These are phyloP conservation scores for Oncorhynchus keta DNA, from an alignment of 2,113 vertebrate genomes.

Conservation along the genomic window DNA sequence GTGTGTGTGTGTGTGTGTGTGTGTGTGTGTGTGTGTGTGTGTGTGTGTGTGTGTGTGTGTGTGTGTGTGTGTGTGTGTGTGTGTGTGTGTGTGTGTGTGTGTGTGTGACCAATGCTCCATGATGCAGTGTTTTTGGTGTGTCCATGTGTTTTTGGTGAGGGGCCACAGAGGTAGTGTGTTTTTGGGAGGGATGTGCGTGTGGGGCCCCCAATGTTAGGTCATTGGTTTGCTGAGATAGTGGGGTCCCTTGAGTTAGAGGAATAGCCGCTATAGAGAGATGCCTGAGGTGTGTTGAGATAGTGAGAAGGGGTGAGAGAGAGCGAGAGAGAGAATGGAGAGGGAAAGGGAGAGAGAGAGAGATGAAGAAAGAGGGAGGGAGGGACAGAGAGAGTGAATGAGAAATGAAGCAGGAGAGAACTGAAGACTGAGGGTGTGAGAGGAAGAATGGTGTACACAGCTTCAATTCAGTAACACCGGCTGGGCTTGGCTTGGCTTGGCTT, in stretches of 20 bases:
- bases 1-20: neutral
- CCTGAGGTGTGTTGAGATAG: conserved; percentile 9
- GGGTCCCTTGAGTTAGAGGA: conserved; percentile 27
- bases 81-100: too few relatives aligned
- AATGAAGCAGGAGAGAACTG: neutral
- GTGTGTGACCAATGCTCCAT: neutral
- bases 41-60: neutral
- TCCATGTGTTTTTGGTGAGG: conserved; percentile 8
- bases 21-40: neutral
- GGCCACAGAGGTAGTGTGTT: neutral
- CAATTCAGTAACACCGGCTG: conserved; percentile 36
- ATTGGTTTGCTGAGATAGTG: conserved; percentile 51
- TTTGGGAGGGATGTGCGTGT: neutral
- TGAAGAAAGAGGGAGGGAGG: neutral
- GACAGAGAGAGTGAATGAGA: neutral
- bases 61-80: neutral
- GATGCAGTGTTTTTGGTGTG: neutral
- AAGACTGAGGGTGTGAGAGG: neutral
- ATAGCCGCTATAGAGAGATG: conserved; percentile 20
- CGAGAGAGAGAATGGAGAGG: neutral
- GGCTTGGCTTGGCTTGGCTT: conserved; percentile 33
- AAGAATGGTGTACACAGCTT: conserved; percentile 1
- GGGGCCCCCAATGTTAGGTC: conserved; percentile 24
- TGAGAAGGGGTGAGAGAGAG: neutral
- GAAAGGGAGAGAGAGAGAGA: neutral